phyloP scores from a whole-genome alignment of 2,113 vertebrate genomes.

The Myotis davidii region DNA sequence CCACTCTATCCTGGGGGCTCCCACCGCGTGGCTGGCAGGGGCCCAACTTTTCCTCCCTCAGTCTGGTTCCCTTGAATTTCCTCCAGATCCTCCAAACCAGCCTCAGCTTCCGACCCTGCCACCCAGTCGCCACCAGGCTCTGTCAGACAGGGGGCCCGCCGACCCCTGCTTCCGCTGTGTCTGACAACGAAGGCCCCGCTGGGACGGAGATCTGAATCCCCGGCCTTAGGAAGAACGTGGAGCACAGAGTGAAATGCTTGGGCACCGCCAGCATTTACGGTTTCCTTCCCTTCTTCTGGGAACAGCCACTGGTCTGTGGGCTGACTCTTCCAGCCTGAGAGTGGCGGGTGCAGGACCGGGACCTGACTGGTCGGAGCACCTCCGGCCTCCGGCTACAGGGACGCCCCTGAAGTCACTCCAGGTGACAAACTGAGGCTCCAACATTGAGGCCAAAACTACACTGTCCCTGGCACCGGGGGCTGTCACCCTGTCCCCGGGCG shows the following conservation, averaged over 20 bases:
- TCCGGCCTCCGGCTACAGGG: neutral
- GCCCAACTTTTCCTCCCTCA: neutral
- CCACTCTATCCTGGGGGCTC: neutral
- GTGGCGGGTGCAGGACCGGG: neutral
- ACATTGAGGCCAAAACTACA: neutral
- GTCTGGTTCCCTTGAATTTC: neutral
- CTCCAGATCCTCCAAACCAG: neutral
- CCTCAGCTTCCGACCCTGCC: neutral
- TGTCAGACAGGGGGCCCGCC: neutral
- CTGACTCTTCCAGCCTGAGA: neutral
- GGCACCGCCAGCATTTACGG: neutral
- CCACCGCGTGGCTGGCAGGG: neutral
- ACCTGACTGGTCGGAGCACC: neutral
- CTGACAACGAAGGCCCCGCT: neutral
- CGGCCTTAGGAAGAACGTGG: neutral
- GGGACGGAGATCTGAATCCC: neutral
- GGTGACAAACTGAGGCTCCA: neutral
- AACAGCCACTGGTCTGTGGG: neutral
- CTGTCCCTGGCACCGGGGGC: neutral
- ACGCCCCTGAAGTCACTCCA: neutral
- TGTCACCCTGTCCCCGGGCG: neutral
- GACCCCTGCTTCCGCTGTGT: neutral
- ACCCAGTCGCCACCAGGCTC: neutral
- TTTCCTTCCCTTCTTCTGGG: neutral
- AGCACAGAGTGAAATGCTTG: neutral